Evolutionary conservation across 2,888 invertebrate species (phyloP), one percentile per base, ranked within the genome.

Genomic region (Dolichomitus sp.): DNA sequence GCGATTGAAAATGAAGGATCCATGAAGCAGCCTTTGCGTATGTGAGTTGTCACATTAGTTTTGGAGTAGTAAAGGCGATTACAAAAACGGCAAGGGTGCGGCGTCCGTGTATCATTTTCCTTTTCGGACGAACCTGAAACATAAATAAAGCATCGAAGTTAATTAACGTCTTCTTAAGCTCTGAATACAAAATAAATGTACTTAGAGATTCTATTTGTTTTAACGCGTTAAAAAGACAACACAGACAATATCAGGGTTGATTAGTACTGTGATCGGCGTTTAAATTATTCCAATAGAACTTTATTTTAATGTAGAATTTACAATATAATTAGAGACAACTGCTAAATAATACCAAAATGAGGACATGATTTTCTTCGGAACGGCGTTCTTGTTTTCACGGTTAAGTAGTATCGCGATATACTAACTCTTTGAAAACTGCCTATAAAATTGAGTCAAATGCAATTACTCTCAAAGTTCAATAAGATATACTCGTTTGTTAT

Each of bases 1-100:
- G 86, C 86, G 33, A 86, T 52, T 19, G 85, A 68, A 23, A 86
- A 88, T 3, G 79, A 61, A 11, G 86, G 87, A 30, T 88, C 63
- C 59, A 50, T 70, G 52, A n/a, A 19, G 40, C 78, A 78, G 40
- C 59, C 69, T 19, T 52, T 70, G 33, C 48, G 57, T 30, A 57
- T n/a, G 14, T 57, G 57, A 14, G 4, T 30, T 30, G 57, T 57
- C 30, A 30, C 5, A 30, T 30, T 57, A 6, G 30, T 30, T 30
- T 30, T 30, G 4, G 57, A 30, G 14, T 5, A 27, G 30, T 57
- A 57, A 30, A 30, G n/a, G 30, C 57, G 57, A 14, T 30, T 30
- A 12, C 57, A 57, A 57, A 57, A 57, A 12, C 6, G 0, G 6
- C 57, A 57, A 14, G 57, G 57, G n/a, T 5, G n/a, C 30, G 3